Evolutionary conservation across 1,140 invertebrate species (phyloP), one percentile per base, ranked within the genome.

Genomic region (Phymastichus coffea): DNA sequence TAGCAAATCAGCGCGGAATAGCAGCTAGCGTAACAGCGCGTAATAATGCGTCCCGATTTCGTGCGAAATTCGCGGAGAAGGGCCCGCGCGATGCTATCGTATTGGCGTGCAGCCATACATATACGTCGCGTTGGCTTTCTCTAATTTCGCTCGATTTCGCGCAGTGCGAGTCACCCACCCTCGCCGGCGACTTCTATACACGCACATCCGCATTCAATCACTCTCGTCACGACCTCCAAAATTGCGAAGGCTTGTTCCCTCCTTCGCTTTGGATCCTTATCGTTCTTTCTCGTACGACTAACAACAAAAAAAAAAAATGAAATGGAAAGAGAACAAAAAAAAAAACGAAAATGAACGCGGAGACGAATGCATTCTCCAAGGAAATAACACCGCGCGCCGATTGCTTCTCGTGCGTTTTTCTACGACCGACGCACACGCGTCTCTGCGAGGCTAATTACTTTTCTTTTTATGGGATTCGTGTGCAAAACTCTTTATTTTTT

Each of bases 181-280:
- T n/a, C n/a, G 55, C 38, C 19, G 4, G 15, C 26, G 30, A 20
- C n/a, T n/a, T n/a, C n/a, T 43, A 10, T 23, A 43, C 70, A 70
- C 68, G 70, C 70, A 72, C 67, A 67, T 69, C 67, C 70, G 63
- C 67, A 62, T 72, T 70, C 69, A 57, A 71, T 72, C 67, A 69
- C 43, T 54, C 26, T 30, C 22, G 43, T 38, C 15, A 49, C 41
- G 46, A 52, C 22, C 30, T 9, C 37, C 28, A 38, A 59, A 59
- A 59, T 59, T 59, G 30, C 41, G 37, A 38, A 23, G 25, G 4
- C 41, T n/a, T n/a, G 2, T 12, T n/a, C n/a, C 25, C n/a, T 20
- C 49, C 49, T 52, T 46, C 28, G 17, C 38, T 12, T 60, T 60
- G 7, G 40, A 60, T 53, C 6, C 33, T 53, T 46, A 60, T 60